Evolutionary conservation across 2,113 vertebrate species (phyloP).

Genomic region (Ammodytes marinus): DNA sequence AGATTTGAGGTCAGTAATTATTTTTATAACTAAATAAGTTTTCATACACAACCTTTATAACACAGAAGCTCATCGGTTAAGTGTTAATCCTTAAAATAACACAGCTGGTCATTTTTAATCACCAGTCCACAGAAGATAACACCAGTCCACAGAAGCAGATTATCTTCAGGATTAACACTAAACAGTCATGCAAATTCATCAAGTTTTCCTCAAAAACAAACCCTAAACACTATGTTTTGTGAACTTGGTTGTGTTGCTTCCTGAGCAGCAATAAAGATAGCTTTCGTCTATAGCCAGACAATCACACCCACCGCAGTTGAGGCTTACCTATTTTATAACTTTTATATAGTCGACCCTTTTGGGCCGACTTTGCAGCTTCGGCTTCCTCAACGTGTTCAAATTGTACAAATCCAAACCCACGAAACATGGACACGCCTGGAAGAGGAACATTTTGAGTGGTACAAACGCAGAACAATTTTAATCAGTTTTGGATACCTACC

Average conservation of each 20-base stretch:
- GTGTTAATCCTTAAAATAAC: background rate
- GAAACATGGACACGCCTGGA: constrained; percentile 92
- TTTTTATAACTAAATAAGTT: background rate
- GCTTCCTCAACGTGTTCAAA: constrained; percentile 92
- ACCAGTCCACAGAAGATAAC: background rate
- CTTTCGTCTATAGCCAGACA: constrained; percentile 40
- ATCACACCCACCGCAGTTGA: constrained; percentile 50
- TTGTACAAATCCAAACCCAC: constrained; percentile 92
- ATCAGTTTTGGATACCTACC: constrained; percentile 44
- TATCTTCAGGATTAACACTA: background rate
- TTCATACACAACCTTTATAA: background rate
- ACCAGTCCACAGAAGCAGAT: background rate
- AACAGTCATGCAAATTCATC: background rate
- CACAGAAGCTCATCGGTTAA: background rate
- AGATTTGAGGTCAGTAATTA: background rate
- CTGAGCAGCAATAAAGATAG: background rate
- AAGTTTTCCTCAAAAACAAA: background rate
- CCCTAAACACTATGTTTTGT: background rate
- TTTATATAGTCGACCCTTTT: constrained; percentile 92
- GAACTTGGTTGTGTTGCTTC: background rate
- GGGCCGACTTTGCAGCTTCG: constrained; percentile 90
- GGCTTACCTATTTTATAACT: constrained; percentile 93
- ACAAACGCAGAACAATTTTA: constrained; percentile 54
- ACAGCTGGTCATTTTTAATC: background rate
- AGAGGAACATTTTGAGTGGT: constrained; percentile 85